Base-by-base conservation (phyloP, 2,888 invertebrate genomes). In the Parapristionchus giblindavisi region DNA sequence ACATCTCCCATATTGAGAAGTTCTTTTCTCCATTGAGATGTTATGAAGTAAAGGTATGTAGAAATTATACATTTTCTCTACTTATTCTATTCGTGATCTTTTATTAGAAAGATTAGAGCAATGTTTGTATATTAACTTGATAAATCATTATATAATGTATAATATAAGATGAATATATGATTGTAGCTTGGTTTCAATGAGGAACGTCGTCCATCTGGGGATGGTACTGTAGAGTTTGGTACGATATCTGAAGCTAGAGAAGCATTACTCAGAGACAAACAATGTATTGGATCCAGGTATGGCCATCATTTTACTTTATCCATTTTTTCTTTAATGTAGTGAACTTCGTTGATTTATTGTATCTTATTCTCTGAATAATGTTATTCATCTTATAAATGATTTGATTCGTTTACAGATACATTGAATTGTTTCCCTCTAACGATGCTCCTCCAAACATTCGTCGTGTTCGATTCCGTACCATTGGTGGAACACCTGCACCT, bases 341-440 rank as follows among this genome's bases (percentile, higher is more conserved):
- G 48, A 2, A 38, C 5, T 38, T 24, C 5, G 11, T 40, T n/a
- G 32, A 24, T 48, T 8, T 17, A 48, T 32, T 48, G n/a, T 24
- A 52, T 48, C 34, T 1, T 51, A 2, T 17, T 29, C 27, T 60
- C 34, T 27, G 17, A 14, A 14, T n/a, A n/a, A 54, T 6, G 54
- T 24, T 54, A 54, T 14, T 54, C 8, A 24, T 54, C n/a, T 54
- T n/a, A n/a, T 54, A n/a, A 17, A n/a, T 24, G 24, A 6, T 14
- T 14, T n/a, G 54, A 6, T 24, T n/a, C 71, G 11, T 29, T 48
- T 75, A 54, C 74, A 83, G 83, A 75, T 83, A 83, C 90, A 96
- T 97, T 87, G 97, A 97, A 89, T 89, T 97, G 79, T 97, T 96
- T 90, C 91, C 94, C 36, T 52, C 77, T 17, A 63, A 75, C 36